These are phyloP conservation scores for Ridgeia piscesae DNA, from an alignment of 1,140 invertebrate species.

Conservation along the genomic window DNA sequence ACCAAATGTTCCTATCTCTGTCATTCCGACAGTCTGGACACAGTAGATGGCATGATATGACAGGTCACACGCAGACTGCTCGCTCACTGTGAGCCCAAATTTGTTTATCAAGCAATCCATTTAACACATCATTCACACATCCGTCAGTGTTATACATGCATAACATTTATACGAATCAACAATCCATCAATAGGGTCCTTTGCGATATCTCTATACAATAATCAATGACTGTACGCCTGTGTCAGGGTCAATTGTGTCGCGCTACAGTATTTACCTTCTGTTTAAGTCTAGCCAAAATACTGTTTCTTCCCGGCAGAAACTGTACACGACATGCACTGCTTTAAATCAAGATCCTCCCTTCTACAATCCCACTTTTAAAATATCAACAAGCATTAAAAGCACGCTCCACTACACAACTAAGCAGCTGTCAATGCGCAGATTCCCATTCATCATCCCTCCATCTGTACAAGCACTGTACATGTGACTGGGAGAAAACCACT, in stretches of 20 bases:
- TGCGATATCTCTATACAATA: neutral
- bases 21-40: neutral
- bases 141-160: neutral
- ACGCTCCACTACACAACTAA: neutral
- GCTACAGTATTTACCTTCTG: neutral
- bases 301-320: neutral
- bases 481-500: neutral
- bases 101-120: neutral
- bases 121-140: neutral
- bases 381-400: constrained; percentile 6
- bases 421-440: neutral
- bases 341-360: neutral
- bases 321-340: neutral
- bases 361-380: neutral
- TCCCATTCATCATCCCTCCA: neutral
- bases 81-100: too few relatives aligned
- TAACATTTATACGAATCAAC: neutral
- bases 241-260: neutral
- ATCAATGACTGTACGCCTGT: neutral
- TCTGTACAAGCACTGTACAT: neutral
- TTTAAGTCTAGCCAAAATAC: neutral
- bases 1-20: neutral
- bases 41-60: neutral
- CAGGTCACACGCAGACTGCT: neutral
- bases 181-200: neutral